These are phyloP conservation scores for Stomatorhinus ivindoensis DNA, from an alignment of 2,113 vertebrate genomes.

Conservation along the genomic window DNA sequence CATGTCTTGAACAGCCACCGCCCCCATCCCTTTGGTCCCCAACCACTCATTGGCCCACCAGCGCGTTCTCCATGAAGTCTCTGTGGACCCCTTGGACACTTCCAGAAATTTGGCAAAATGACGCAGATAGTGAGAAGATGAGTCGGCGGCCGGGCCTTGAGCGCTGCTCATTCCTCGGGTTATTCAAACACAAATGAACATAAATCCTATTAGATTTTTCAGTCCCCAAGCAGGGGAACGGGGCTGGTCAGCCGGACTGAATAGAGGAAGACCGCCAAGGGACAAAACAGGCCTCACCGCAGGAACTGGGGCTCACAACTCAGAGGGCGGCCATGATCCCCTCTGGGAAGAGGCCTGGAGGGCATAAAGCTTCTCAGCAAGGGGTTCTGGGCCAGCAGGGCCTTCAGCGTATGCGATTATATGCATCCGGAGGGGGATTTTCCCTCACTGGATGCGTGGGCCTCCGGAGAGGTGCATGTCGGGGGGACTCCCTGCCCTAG, in stretches of 20 bases:
- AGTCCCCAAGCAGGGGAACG: constrained; percentile 28
- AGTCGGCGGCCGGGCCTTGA: not conserved
- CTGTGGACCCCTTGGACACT: not conserved
- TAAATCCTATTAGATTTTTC: constrained; percentile 36
- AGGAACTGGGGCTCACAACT: constrained; percentile 51
- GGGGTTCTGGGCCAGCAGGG: constrained; percentile 51
- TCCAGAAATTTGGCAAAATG: not conserved
- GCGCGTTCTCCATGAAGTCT: not conserved
- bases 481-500: constrained; percentile 3
- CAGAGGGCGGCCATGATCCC: constrained; percentile 55
- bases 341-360: constrained; percentile 52
- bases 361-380: constrained; percentile 56
- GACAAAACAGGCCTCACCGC: constrained; percentile 47
- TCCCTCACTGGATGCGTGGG: constrained; percentile 20
- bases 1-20: constrained; percentile 28
- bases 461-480: constrained; percentile 14
- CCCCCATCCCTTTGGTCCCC: not conserved
- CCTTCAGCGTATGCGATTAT: constrained; percentile 30
- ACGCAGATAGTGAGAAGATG: not conserved
- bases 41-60: not conserved
- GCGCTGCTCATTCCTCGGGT: constrained; percentile 28
- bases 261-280: constrained; percentile 50
- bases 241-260: constrained; percentile 41
- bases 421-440: constrained; percentile 30
- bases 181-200: constrained; percentile 39